A percentile compares a stretch with the other conserved stretches of the same genome.
Conservation (phyloP, 2,113 vertebrate species). For the Atrichornis clamosus region DNA sequence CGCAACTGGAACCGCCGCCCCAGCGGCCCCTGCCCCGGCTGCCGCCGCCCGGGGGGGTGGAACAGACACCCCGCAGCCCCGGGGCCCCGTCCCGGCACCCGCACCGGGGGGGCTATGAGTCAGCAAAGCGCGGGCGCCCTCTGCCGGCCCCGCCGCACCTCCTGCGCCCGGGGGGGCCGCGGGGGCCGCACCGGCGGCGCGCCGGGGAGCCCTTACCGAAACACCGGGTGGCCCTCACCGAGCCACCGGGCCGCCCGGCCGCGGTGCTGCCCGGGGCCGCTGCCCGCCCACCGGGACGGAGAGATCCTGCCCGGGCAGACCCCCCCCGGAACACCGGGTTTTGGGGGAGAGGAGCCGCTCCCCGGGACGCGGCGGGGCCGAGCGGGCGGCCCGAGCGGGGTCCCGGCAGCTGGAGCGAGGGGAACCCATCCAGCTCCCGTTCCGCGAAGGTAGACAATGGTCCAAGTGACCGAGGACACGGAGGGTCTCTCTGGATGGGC, state of each 20-base stretch:
- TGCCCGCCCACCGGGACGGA: not conserved
- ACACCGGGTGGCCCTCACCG: not conserved
- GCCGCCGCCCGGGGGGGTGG: not conserved
- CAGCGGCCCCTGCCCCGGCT: not conserved
- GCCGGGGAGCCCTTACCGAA: not conserved
- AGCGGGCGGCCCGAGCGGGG: not conserved
- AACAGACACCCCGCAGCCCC: not conserved
- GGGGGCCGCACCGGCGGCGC: not conserved
- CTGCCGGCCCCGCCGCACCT: not conserved
- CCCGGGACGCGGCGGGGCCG: not conserved
- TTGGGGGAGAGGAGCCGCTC: not conserved
- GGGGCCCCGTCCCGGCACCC: not conserved
- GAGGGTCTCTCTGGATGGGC: not conserved
- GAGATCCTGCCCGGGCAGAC: not conserved
- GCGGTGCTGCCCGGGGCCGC: not conserved
- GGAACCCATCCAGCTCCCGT: not conserved
- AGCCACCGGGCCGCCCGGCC: not conserved
- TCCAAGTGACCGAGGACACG: not conserved
- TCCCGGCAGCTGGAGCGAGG: not conserved
- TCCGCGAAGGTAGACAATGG: not conserved
- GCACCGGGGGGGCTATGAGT: constrained; percentile 13
- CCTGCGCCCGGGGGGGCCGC: not conserved
- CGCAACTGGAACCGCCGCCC: not conserved
- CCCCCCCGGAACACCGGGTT: not conserved
- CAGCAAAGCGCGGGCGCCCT: constrained; percentile 51